Base-by-base conservation (phyloP, 2,113 vertebrate species). In the Melanotaenia duboulayi region DNA sequence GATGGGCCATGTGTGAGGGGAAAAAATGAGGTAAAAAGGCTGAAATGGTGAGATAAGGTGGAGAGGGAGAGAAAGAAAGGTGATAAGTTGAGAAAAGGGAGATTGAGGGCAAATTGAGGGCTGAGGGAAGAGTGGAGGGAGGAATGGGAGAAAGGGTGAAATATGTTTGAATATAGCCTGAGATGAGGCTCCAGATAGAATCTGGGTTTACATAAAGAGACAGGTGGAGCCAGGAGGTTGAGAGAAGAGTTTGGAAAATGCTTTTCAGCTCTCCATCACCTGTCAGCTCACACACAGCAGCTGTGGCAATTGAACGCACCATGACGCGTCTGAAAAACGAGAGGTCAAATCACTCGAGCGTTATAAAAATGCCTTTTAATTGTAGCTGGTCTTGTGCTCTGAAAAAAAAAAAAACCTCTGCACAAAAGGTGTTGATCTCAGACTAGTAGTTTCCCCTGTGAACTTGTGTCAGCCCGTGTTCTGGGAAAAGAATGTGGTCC, bases 211-310 rank as follows among this genome's bases (percentile, higher is more conserved):
- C 76, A 87, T 56, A 80, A 71, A 65, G 76, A 73, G 65, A 82
- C 78, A 82, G 85, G 88, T 85, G 87, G 81, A 71, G 73, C 58
- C 10, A 13, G 62, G 50, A 55, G 68, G 60, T 35, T 25, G 65
- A 49, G 25, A 4, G 24, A 11, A 14, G 60, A n/a, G 71, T 20
- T 50, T 74, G 76, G 72, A 84, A 88, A 90, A 89, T 80, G 80
- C 76, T 82, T 87, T 88, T 81, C 49, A 85, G 71, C 71, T 74
- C 50, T 16, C 78, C 76, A 65, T 89, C 89, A 90, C 87, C 82
- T 90, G 87, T 89, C 78, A 69, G 57, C 87, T 82, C 79, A 25
- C 76, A 78, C 76, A 9, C 76, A 78, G 85, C 90, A 89, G 83
- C 90, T 89, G 90, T 78, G 82, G 82, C 86, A 80, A 87, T 58